phyloP scores from a whole-genome alignment of 2,888 invertebrate genomes.

The Agrochola lychnidis region DNA sequence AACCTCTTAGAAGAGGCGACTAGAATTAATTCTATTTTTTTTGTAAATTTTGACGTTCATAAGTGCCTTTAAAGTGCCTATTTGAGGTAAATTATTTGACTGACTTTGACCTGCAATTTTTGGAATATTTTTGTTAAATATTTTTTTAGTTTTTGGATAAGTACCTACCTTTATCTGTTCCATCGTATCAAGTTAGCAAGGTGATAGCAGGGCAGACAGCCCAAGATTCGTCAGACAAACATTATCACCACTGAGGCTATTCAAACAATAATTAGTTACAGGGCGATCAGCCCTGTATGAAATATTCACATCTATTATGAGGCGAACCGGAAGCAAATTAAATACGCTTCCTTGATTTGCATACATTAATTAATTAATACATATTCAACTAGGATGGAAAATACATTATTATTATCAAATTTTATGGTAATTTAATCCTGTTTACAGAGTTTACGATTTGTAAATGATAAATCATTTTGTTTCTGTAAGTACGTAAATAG shows the following conservation, averaged over 20 bases:
- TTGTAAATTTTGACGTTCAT: too few relatives aligned
- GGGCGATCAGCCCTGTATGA: not conserved
- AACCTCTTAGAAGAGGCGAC: too few relatives aligned
- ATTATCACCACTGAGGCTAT: not conserved
- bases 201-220: not conserved
- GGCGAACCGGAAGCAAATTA: not conserved
- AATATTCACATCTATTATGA: slow-evolving; percentile 1
- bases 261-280: not conserved
- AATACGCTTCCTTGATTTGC: not conserved
- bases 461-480: not conserved
- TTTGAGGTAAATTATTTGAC: too few relatives aligned
- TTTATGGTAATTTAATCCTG: not conserved
- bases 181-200: not conserved
- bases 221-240: not conserved
- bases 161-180: not conserved
- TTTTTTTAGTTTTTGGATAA: too few relatives aligned
- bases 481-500: too few relatives aligned
- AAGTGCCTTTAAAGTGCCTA: too few relatives aligned
- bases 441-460: not conserved
- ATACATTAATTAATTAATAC: not conserved
- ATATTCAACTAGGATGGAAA: not conserved
- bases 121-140: too few relatives aligned
- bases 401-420: not conserved
- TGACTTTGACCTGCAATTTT: too few relatives aligned
- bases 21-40: too few relatives aligned